phyloP scores from a whole-genome alignment of 53 echinoderm and acorn worm genomes.

The Actinopyga echinites region DNA sequence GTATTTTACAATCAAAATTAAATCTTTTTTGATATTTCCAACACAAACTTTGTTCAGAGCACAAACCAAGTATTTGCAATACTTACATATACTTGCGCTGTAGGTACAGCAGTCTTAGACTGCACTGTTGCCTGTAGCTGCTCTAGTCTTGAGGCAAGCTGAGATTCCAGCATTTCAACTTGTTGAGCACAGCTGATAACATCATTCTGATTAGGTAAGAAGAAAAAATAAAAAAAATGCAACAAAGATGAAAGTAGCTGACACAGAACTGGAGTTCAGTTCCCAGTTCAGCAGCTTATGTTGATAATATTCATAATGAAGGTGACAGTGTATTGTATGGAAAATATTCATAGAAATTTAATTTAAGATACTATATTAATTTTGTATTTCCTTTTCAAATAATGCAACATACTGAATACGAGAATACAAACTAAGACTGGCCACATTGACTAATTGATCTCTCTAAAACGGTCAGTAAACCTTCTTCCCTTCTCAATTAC shows the following conservation, averaged over 20 bases:
- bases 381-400: too few relatives aligned
- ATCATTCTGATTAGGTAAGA: constrained; percentile 71
- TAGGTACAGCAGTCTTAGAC: constrained; percentile 98
- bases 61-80: background rate
- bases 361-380: too few relatives aligned
- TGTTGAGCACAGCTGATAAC: constrained; percentile 99
- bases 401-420: too few relatives aligned
- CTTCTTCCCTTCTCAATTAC: too few relatives aligned
- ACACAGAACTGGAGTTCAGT: background rate
- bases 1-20: background rate
- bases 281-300: background rate
- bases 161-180: constrained; percentile 95
- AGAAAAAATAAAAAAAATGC: background rate
- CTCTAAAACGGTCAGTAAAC: too few relatives aligned
- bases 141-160: constrained; percentile 90
- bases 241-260: background rate
- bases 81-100: constrained; percentile 99
- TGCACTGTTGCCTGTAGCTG: constrained; percentile 97
- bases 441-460: too few relatives aligned
- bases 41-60: background rate
- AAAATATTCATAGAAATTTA: too few relatives aligned
- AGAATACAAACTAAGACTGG: too few relatives aligned
- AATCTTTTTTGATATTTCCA: background rate
- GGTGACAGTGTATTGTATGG: too few relatives aligned
- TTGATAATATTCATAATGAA: too few relatives aligned